A percentile compares a stretch with the other conserved stretches of the same genome.
Conservation (phyloP, 2,888 invertebrate species). For the Tiliacea aurago region DNA sequence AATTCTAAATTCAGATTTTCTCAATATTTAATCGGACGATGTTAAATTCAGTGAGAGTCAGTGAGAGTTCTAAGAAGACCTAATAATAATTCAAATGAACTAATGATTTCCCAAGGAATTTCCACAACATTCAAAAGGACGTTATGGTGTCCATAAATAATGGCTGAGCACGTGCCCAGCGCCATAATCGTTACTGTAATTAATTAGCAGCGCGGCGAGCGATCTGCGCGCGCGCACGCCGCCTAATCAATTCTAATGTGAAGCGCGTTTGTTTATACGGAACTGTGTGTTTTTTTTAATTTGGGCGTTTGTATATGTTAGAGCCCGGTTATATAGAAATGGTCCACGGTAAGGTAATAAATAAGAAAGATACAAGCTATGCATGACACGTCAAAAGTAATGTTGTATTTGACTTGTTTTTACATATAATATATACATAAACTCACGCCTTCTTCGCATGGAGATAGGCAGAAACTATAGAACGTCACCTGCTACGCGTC, state of each 20-base stretch:
- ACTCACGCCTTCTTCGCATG: too few relatives aligned
- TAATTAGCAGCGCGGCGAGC: conserved; percentile 75
- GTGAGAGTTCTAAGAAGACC: conserved; percentile 3
- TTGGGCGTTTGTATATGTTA: background rate
- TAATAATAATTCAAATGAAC: conserved; percentile 19
- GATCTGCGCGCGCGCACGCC: conserved; percentile 73
- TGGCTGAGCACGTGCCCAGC: conserved; percentile 61
- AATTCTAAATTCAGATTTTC: background rate
- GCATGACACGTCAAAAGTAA: too few relatives aligned
- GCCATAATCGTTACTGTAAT: conserved; percentile 77
- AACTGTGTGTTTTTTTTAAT: background rate
- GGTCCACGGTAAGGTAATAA: too few relatives aligned
- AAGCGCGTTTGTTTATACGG: conserved; percentile 68
- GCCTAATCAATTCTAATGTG: conserved; percentile 80
- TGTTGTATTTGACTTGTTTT: too few relatives aligned
- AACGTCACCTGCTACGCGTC: too few relatives aligned
- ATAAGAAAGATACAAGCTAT: too few relatives aligned
- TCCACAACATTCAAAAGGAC: conserved; percentile 52
- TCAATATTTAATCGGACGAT: background rate
- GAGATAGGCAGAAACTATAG: too few relatives aligned
- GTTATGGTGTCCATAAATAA: conserved; percentile 60
- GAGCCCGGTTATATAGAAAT: too few relatives aligned
- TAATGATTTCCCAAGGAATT: conserved; percentile 14
- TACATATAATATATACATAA: too few relatives aligned
- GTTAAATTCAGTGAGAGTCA: background rate